Evolutionary conservation across 2,797 vertebrate genomes (phyloP).

Genomic region (Channallabes apus): DNA sequence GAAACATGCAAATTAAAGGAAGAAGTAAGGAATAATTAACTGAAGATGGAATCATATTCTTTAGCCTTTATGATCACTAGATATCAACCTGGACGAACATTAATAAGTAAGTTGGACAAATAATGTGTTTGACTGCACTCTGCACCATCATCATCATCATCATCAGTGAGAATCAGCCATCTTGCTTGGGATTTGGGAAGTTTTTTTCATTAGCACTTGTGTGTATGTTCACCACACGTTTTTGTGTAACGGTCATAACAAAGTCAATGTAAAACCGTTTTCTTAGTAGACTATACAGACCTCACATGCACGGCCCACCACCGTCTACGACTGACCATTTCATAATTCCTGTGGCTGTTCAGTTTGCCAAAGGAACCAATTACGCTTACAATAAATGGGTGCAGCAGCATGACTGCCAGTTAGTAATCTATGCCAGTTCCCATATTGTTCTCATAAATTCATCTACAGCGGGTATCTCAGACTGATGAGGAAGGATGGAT

Average conservation of each 20-base stretch:
- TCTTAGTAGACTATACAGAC: not conserved
- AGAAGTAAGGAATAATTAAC: not conserved
- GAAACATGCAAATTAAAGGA: too few relatives aligned
- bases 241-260: not conserved
- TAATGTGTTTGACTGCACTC: not conserved
- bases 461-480: constrained; percentile 14
- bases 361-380: constrained; percentile 22
- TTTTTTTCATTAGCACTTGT: too few relatives aligned
- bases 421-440: constrained; percentile 15
- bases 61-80: not conserved
- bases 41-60: not conserved
- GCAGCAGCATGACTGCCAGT: not conserved
- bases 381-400: constrained; percentile 20
- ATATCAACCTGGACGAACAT: not conserved
- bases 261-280: not conserved
- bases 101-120: not conserved
- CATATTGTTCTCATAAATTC: constrained; percentile 1
- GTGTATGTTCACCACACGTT: not conserved
- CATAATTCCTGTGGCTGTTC: not conserved
- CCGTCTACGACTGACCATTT: constrained; percentile 6
- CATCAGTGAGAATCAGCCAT: not conserved
- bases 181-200: not conserved
- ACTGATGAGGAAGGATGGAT: not conserved
- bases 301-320: not conserved
- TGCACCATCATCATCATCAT: not conserved